Conservation (phyloP, 2,113 vertebrate species). For the Strix uralensis region DNA sequence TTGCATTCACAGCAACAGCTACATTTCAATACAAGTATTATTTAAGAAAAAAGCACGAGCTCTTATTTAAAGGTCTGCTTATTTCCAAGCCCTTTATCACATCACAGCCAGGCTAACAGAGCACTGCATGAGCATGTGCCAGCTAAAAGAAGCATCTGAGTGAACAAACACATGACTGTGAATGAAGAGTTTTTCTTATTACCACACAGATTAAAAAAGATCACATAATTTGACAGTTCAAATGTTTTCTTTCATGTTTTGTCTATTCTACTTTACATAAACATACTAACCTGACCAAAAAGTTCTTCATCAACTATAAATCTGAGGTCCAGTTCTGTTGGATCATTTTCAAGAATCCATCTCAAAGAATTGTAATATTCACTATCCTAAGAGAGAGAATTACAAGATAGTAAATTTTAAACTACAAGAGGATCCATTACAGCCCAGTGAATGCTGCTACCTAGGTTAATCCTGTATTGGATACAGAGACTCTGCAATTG, state of each 20-base stretch:
- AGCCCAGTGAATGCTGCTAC: neutral
- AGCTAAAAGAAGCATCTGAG: neutral
- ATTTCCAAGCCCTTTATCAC: neutral
- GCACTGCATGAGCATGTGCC: neutral
- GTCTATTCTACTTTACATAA: neutral
- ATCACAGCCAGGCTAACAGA: neutral
- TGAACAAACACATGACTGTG: neutral
- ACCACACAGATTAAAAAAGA: neutral
- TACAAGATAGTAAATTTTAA: neutral
- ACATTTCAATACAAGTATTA: neutral
- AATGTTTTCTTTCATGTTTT: neutral
- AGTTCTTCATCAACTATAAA: slow-evolving; percentile 96
- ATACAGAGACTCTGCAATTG: neutral
- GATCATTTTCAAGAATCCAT: slow-evolving; percentile 98
- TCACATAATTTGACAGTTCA: neutral
- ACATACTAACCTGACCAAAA: slow-evolving; percentile 91
- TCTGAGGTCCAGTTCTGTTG: slow-evolving; percentile 90
- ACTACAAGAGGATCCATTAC: neutral
- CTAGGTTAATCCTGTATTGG: neutral
- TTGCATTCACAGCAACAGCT: neutral
- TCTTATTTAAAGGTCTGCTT: neutral
- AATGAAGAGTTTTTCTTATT: neutral
- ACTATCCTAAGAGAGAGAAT: slow-evolving; percentile 81
- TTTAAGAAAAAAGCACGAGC: neutral
- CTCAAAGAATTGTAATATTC: slow-evolving; percentile 96